Percentiles rank a stretch among this genome's conserved stretches.
These are phyloP conservation scores for Syngnathus rostellatus DNA, from an alignment of 2,797 vertebrate genomes.

Conservation along the genomic window DNA sequence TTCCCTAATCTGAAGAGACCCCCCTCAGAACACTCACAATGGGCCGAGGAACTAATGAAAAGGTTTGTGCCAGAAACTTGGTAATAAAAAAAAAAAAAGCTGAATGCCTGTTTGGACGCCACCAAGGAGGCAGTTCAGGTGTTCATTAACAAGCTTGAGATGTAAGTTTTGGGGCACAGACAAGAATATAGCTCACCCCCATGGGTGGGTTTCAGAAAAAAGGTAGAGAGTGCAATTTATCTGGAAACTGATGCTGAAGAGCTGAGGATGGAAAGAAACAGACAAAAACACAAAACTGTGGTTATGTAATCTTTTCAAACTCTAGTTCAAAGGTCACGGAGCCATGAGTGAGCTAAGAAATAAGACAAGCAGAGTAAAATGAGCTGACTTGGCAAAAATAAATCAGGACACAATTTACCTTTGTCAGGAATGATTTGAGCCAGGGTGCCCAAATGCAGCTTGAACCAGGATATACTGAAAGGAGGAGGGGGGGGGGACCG, in stretches of 20 bases:
- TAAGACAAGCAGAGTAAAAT: not conserved
- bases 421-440: too few species aligned
- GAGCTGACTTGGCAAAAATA: too few species aligned
- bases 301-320: not conserved
- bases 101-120: constrained; percentile 22
- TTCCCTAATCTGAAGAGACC: constrained; percentile 61
- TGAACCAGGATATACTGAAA: too few species aligned
- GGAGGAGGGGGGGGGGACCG: too few species aligned
- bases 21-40: constrained; percentile 57
- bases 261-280: not conserved
- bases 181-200: not conserved
- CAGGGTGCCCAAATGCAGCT: too few species aligned
- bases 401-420: too few species aligned
- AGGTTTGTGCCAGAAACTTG: constrained; percentile 43
- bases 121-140: constrained; percentile 21
- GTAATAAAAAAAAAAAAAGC: constrained; percentile 20
- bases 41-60: constrained; percentile 49
- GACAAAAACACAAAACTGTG: not conserved
- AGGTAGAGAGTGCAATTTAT: not conserved
- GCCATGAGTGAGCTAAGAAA: too few species aligned
- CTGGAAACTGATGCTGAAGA: not conserved
- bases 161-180: not conserved
- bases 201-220: not conserved
- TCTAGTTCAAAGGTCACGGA: not conserved
- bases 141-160: constrained; percentile 9